Base-by-base conservation (phyloP, 2,888 invertebrate genomes). In the Himalopsyche tibetana region DNA sequence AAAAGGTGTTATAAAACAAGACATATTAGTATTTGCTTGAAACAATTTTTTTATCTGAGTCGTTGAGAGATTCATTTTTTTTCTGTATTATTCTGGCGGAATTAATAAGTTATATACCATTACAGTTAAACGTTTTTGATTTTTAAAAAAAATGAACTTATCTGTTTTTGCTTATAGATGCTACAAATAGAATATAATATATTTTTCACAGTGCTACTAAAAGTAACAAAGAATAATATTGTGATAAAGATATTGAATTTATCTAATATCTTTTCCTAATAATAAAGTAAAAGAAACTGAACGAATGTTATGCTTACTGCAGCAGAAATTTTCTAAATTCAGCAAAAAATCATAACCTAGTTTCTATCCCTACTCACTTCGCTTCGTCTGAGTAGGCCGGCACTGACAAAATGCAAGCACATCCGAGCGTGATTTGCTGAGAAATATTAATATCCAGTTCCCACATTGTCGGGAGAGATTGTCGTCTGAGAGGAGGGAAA, bases 371-470 rank as follows among this genome's bases (percentile, higher is more conserved):
- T 19, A 63, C 63, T 19, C 63, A 28, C 4, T 63, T 11, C 63
- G 63, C 9, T 63, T 19, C 28, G 19, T 19, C 11, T 19, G 36
- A 79, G 51, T 80, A 63, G 45, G 84, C 51, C 55, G 55, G 84
- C 80, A 51, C 84, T 80, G 80, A 80, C 80, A 84, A 45, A 84
- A 55, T 42, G 82, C 83, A 83, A 63, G 85, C 87, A 79, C 85
- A 69, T 74, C 82, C 12, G 85, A 81, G 82, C 85, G 83, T 87
- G 84, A 87, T 87, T 85, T 87, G 84, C 85, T 5, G 87, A 63
- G 74, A 85, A 85, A 85, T 87, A 87, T 87, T 87, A 87, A 87
- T 87, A 87, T 85, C 79, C 82, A 87, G 84, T 87, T 87, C 82
- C 84, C 83, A 85, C 83, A 87, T 83, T 80, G 85, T 87, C 74